Evolutionary conservation across 1,140 invertebrate species (phyloP).

Genomic region (Onthophagus taurus): DNA sequence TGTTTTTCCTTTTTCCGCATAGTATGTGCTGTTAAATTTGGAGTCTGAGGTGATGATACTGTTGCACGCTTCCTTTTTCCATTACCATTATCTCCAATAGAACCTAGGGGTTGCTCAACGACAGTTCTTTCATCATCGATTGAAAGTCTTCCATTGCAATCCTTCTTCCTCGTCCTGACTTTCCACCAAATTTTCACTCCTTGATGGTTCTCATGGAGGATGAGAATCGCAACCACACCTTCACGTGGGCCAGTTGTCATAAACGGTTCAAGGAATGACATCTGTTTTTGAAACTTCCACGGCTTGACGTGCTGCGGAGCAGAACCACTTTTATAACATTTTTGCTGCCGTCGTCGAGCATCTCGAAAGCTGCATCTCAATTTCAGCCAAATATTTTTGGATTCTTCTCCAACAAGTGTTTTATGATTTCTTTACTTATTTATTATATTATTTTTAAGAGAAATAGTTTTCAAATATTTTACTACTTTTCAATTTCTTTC

Average conservation of each 20-base stretch:
- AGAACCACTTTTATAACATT: too few relatives aligned
- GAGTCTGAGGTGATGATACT: background rate
- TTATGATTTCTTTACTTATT: too few relatives aligned
- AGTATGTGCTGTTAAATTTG: background rate
- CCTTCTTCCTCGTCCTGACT: background rate
- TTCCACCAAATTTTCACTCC: background rate
- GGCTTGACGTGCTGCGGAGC: too few relatives aligned
- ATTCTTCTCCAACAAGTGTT: constrained; percentile 12
- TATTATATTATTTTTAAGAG: too few relatives aligned
- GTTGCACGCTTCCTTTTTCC: background rate
- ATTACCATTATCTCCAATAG: background rate
- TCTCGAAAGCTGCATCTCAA: constrained; percentile 6
- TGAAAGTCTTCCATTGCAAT: background rate
- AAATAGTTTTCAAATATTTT: too few relatives aligned
- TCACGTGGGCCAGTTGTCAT: background rate
- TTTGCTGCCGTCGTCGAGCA: too few relatives aligned
- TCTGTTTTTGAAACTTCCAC: background rate
- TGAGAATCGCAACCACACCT: background rate
- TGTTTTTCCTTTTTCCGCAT: background rate
- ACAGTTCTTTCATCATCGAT: background rate
- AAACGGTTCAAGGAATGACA: background rate
- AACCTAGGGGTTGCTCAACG: background rate
- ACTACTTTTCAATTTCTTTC: background rate
- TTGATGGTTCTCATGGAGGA: background rate
- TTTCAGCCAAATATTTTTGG: constrained; percentile 12